A percentile compares a stretch with the other conserved stretches of the same genome.
phyloP scores from a whole-genome alignment of 2,797 vertebrate species.

The Sebastes taczanowskii region DNA sequence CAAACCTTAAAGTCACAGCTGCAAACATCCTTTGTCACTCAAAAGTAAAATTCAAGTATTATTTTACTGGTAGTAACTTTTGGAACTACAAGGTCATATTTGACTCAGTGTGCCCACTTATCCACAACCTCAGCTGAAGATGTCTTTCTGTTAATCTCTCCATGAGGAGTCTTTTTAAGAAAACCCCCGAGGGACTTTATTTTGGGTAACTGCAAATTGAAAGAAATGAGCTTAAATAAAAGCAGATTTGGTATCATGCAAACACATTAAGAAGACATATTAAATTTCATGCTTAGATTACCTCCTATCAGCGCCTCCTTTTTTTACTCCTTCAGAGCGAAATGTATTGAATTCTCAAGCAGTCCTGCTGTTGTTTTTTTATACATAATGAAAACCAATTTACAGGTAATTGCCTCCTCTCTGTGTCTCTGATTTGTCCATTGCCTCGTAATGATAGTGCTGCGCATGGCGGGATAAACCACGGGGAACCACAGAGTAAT shows the following conservation, averaged over 20 bases:
- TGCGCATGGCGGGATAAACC: constrained; percentile 51
- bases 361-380: constrained; percentile 26
- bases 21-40: background rate
- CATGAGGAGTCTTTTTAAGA: background rate
- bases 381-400: constrained; percentile 67
- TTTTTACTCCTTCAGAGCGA: constrained; percentile 12
- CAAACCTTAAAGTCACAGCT: background rate
- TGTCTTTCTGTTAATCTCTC: constrained; percentile 15
- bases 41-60: background rate
- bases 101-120: constrained; percentile 8
- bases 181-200: constrained; percentile 27
- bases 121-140: constrained; percentile 16
- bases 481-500: constrained; percentile 19
- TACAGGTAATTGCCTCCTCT: constrained; percentile 67
- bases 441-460: constrained; percentile 48
- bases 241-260: constrained; percentile 14
- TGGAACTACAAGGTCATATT: constrained; percentile 19
- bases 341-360: constrained; percentile 32
- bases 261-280: constrained; percentile 34
- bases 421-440: constrained; percentile 42
- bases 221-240: constrained; percentile 23
- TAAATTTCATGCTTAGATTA: constrained; percentile 46
- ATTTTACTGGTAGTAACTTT: background rate
- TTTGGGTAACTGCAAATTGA: constrained; percentile 28
- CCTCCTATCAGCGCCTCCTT: constrained; percentile 17